Evolutionary conservation across 2,797 vertebrate genomes (phyloP).

Genomic region (Tamandua tetradactyla): DNA sequence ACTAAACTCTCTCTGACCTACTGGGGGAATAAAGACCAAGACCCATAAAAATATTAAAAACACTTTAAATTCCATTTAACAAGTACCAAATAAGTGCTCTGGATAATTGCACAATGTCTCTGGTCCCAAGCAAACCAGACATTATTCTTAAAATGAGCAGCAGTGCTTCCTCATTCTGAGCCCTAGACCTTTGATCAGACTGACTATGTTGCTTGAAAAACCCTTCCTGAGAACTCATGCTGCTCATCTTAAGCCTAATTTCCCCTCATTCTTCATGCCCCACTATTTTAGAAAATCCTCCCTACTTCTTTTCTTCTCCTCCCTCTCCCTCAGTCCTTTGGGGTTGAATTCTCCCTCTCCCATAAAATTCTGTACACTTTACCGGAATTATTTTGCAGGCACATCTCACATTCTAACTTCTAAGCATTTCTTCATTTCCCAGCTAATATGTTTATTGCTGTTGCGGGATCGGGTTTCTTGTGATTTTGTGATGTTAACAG

Average conservation of each 20-base stretch:
- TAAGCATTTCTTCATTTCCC: background rate
- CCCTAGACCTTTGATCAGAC: background rate
- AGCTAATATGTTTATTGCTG: background rate
- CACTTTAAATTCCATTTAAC: background rate
- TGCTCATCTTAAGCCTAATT: background rate
- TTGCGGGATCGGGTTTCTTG: background rate
- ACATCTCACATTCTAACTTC: background rate
- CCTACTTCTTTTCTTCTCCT: background rate
- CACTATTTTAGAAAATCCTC: background rate
- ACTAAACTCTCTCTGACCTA: constrained; percentile 17
- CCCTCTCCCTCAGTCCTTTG: background rate
- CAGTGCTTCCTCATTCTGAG: background rate
- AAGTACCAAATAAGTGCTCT: background rate
- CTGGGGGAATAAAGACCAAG: constrained; percentile 25
- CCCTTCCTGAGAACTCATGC: background rate
- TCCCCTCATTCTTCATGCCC: background rate
- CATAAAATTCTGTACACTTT: background rate
- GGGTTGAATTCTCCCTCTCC: background rate
- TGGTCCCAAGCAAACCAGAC: background rate
- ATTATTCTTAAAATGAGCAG: background rate
- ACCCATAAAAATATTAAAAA: constrained; percentile 35
- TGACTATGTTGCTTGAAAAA: background rate
- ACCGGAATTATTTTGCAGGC: background rate
- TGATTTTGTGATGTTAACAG: background rate
- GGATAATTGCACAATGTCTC: background rate